These are phyloP conservation scores for Neuroterus valhalla DNA, from an alignment of 1,140 invertebrate species.

Conservation along the genomic window DNA sequence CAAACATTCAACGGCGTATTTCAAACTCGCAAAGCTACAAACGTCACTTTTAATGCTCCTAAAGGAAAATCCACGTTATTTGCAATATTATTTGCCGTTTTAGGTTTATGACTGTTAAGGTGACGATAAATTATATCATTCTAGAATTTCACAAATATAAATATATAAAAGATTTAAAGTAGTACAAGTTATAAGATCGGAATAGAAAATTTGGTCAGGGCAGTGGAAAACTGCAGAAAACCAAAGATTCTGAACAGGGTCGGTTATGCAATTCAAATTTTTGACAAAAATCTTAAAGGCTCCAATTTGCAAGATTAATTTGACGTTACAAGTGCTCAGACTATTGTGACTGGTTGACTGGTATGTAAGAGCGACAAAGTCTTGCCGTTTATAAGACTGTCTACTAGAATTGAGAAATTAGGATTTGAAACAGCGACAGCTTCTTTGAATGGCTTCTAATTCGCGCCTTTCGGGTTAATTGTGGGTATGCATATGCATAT, in stretches of 20 bases:
- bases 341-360: too few species aligned
- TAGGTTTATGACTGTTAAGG: background rate
- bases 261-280: too few species aligned
- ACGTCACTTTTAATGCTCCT: slow-evolving; percentile 1
- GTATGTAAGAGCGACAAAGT: too few species aligned
- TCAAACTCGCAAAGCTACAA: background rate
- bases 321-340: too few species aligned
- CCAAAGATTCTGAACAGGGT: too few species aligned
- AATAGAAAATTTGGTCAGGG: too few species aligned
- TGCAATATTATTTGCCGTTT: background rate
- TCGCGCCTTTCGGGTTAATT: background rate
- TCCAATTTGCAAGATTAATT: too few species aligned
- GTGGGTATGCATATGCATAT: slow-evolving; percentile 11
- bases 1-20: background rate
- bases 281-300: too few species aligned
- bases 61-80: background rate
- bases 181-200: too few species aligned
- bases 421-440: background rate
- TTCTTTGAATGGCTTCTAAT: background rate
- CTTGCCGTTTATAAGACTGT: background rate
- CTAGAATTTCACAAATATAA: too few species aligned
- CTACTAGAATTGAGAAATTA: background rate
- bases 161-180: too few species aligned
- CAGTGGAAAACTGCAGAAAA: too few species aligned
- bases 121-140: background rate